Evolutionary conservation across 2,113 vertebrate genomes (phyloP), one percentile per base, ranked within the genome.

Genomic region (Lycocorax pyrrhopterus): DNA sequence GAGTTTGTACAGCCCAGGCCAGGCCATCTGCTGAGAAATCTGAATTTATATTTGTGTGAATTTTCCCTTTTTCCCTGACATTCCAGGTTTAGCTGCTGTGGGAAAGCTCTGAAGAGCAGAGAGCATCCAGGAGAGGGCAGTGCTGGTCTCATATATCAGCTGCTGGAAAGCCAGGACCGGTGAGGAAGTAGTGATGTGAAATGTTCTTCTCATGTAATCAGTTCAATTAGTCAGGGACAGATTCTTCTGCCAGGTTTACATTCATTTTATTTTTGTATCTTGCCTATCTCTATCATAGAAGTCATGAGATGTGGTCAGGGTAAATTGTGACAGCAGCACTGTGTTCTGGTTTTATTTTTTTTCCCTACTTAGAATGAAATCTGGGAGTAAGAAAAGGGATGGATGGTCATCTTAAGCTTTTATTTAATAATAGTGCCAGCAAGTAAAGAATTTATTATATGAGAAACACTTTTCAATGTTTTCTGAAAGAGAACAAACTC

Each of bases 111-210:
- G 60, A 80, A 37, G 23, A 62, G 60, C 51, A 81, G 52, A 3
- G 6, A 83, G 7, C 7, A 41, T 7, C 85, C 94, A 75, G 83
- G 46, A 92, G 94, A 95, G 93, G 90, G 88, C 90, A 96, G 68
- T 93, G 76, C 64, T 78, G 79, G 21, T 72, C 56, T 52, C 88
- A 30, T 29, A n/a, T 26, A 80, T 23, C 55, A 8, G 17, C 39
- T 17, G 4, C n/a, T 43, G 47, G 55, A 43, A 81, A 62, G 6
- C 27, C 63, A 56, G 44, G 32, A 49, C 32, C 0, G 0, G 4
- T 44, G 32, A 18, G 32, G 29, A 66, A 84, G 9, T 14, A 33
- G 10, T 2, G n/a, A 29, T n/a, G 10, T 51, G 39, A 41, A 41
- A 12, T 41, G 23, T 22, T 56, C 26, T 82, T 51, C 35, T 82